Evolutionary conservation across 2,888 invertebrate species (phyloP).

Genomic region (Eupithecia exiguata): DNA sequence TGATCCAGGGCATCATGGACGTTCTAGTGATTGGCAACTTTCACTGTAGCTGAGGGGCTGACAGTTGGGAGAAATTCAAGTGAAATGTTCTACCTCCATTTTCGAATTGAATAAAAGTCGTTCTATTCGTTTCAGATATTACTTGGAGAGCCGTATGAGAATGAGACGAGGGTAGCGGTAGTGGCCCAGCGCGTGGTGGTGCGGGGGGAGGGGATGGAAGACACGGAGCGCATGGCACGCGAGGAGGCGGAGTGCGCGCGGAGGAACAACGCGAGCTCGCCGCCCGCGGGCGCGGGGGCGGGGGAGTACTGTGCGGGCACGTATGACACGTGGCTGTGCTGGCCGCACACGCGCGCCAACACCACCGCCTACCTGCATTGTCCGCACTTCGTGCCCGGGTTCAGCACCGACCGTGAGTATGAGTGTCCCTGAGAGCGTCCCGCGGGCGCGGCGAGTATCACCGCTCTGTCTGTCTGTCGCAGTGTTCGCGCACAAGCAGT

Average conservation of each 20-base stretch:
- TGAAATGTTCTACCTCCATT: too few species aligned
- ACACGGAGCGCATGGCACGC: conserved; percentile 66
- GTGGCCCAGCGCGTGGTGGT: background rate
- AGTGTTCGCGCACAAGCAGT: conserved; percentile 93
- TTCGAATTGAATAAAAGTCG: too few species aligned
- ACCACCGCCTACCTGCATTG: conserved; percentile 86
- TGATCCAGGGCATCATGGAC: too few species aligned
- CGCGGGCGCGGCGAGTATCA: too few species aligned
- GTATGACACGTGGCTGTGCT: conserved; percentile 93
- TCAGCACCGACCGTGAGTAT: conserved; percentile 88
- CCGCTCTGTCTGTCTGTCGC: conserved; percentile 44
- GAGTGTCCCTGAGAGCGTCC: too few species aligned
- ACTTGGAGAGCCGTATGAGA: background rate
- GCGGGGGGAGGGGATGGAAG: conserved; percentile 57
- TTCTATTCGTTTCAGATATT: conserved; percentile 8
- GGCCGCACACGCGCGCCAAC: conserved; percentile 89
- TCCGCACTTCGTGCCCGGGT: conserved; percentile 90
- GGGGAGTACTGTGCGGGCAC: conserved; percentile 86
- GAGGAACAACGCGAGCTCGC: conserved; percentile 58
- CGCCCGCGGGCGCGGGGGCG: conserved; percentile 58
- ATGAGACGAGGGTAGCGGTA: conserved; percentile 6
- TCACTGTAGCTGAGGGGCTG: too few species aligned
- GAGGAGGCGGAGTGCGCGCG: conserved; percentile 60
- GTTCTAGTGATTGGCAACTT: too few species aligned
- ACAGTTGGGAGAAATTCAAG: too few species aligned